Conservation (phyloP, 2,113 vertebrate species). For the Tympanuchus pallidicinctus region DNA sequence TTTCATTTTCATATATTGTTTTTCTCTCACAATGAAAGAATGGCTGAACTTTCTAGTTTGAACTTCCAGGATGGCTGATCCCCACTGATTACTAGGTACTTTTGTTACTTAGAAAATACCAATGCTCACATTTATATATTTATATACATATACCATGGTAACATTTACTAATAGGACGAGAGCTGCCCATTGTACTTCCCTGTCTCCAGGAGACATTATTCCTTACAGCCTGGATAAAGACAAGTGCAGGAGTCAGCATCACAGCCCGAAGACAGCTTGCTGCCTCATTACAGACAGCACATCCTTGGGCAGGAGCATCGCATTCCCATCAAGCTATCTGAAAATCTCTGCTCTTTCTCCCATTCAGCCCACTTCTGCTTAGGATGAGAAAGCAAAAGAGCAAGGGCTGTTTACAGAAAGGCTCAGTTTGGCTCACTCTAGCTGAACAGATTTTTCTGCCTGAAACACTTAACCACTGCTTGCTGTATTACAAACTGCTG, state of each 20-base stretch:
- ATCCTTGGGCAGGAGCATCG: neutral
- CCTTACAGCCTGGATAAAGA: neutral
- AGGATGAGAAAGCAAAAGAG: neutral
- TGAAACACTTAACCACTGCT: neutral
- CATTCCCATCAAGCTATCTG: neutral
- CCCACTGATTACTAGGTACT: neutral
- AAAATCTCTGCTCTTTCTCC: neutral
- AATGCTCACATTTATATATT: neutral
- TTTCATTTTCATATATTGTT: neutral
- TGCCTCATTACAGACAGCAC: accelerated
- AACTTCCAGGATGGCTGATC: neutral
- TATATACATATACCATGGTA: neutral
- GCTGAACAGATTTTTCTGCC: neutral
- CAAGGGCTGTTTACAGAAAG: neutral
- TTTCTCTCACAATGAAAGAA: constrained; percentile 12
- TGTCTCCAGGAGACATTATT: neutral
- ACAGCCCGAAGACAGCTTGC: neutral
- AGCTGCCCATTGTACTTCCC: neutral
- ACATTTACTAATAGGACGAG: neutral
- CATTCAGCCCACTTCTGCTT: neutral
- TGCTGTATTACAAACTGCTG: accelerated
- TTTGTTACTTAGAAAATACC: neutral
- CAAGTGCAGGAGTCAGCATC: neutral
- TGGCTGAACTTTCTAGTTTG: neutral
- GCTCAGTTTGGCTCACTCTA: neutral